Base-by-base conservation (phyloP, 2,888 invertebrate species). In the Leucophora obtusa region DNA sequence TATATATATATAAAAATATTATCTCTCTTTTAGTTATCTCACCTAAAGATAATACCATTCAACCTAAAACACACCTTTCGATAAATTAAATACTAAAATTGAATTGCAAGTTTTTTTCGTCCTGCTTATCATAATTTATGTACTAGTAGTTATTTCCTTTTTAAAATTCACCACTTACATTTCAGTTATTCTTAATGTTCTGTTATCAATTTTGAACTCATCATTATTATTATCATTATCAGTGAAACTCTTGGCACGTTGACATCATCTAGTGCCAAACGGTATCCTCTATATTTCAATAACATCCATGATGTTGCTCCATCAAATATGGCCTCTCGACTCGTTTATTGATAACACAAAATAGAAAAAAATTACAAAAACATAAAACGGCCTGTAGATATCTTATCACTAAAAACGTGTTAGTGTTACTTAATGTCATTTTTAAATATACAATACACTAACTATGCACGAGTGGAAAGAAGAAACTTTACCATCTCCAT, bases 371-470 rank as follows among this genome's bases (percentile, higher is more conserved):
- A 35, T 9, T 8, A 35, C 35, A 2, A 9, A 35, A 2, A 21
- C 21, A 21, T 21, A 21, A 21, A 81, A 77, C 70, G 73, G 65
- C 81, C 81, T 65, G 53, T 77, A 66, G 81, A 73, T 81, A 77
- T 77, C 60, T 71, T 72, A 59, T 72, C 33, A 53, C 53, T 63
- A 63, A 65, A 73, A 65, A 81, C 81, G 81, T 81, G 77, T 77
- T 77, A 73, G 81, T 77, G 77, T 81, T 81, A 70, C 81, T 81
- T 81, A 77, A 81, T 81, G 80, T 70, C 69, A 73, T 69, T 76
- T 81, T 77, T 76, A 76, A 73, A 59, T 65, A 58, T 33, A 73
- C 69, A 56, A 38, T 11, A 38, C 38, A 47, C 43, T 77, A 77
- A 70, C 54, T 65, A 65, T 43, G 70, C 65, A 63, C 56, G 17